Base-by-base conservation (phyloP, 92 coral and sea anemone genomes). In the Nematostella vectensis region DNA sequence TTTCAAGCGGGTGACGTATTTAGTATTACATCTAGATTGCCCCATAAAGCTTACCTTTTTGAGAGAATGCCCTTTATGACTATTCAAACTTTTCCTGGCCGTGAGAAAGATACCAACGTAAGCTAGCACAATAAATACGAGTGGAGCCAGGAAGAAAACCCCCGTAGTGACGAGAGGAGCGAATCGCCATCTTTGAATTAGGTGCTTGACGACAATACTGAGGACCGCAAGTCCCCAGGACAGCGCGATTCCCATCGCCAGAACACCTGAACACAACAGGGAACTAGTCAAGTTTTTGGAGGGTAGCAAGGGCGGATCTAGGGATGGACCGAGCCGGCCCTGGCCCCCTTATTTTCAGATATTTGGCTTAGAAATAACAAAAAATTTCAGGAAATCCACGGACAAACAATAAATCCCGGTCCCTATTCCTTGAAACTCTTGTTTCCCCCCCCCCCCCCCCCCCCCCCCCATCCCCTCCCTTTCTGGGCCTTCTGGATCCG, bases 181-280 rank as follows among this genome's bases (percentile, higher is more conserved):
- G 62, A 65, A 59, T 24, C 15, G 24, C 81, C 79, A 75, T 36
- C 48, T 29, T 45, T 55, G 53, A 3, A 57, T 31, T 51, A 57
- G 57, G 51, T 19, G 24, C 54, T 50, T 69, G 13, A 80, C 68
- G 13, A 81, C 24, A 4, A 82, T 80, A 27, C 58, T 67, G 3
- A 76, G 42, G 29, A 85, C 52, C 2, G 84, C 81, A 10, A 85
- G 50, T 0, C 54, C 36, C 95, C 95, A 85, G 15, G 95, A 85
- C 21, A 69, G 25, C 18, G 37, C 74, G 43, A 85, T 67, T 25
- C 83, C 95, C 19, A 70, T 54, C 20, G 50, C 70, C 0, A 85
- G 75, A 8, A 54, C 62, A 9, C 43, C 95, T 85, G 77, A 2
- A 37, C 31, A 17, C 23, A 47, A 25, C 52, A 25, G 55, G 8